phyloP scores from a whole-genome alignment of 2,888 invertebrate genomes.

The Ceramica pisi region DNA sequence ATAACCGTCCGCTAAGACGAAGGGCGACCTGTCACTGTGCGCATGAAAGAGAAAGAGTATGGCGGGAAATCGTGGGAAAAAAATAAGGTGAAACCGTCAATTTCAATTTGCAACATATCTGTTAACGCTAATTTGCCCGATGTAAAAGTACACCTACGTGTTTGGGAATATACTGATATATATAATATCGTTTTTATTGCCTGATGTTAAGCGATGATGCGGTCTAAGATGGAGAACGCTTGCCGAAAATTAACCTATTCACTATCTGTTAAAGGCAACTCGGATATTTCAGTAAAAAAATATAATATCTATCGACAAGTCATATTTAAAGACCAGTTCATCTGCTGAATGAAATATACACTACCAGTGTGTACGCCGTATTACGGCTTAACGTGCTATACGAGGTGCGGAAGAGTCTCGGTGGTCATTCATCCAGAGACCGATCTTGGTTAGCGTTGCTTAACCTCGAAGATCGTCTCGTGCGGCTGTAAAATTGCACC shows the following conservation, averaged over 20 bases:
- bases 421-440: too few relatives aligned
- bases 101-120: neutral
- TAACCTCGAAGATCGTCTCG: too few relatives aligned
- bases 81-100: neutral
- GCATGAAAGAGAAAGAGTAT: neutral
- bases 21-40: conserved; percentile 22
- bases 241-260: too few relatives aligned
- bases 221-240: too few relatives aligned
- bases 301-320: neutral
- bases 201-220: too few relatives aligned
- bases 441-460: too few relatives aligned
- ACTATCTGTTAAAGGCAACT: neutral
- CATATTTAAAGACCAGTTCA: neutral
- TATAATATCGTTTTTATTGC: too few relatives aligned
- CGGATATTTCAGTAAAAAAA: neutral
- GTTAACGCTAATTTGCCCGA: neutral
- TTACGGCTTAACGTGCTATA: too few relatives aligned
- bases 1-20: conserved; percentile 12
- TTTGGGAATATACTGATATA: neutral
- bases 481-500: too few relatives aligned
- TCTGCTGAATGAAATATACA: too few relatives aligned
- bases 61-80: neutral
- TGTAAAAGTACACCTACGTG: neutral
- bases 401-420: too few relatives aligned
- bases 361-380: too few relatives aligned